Evolutionary conservation across 2,113 vertebrate species (phyloP).

Genomic region (Chroicocephalus ridibundus): DNA sequence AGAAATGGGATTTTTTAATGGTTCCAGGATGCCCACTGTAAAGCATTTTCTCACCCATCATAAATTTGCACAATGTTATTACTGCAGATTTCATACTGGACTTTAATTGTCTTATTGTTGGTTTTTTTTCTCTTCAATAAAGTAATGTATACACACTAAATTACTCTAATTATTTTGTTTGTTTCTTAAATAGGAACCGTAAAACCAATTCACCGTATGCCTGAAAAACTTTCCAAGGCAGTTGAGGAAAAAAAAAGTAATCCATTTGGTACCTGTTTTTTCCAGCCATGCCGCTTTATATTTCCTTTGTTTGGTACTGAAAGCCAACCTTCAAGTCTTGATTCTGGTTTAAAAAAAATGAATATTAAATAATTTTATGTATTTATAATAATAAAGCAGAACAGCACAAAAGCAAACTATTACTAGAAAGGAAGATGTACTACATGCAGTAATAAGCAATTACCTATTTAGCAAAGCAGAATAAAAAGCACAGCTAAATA

Average conservation of each 20-base stretch:
- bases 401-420: neutral
- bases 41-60: neutral
- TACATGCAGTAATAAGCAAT: constrained; percentile 74
- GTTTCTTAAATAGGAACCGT: neutral
- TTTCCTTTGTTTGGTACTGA: constrained; percentile 95
- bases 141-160: neutral
- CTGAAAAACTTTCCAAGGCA: neutral
- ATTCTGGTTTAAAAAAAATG: constrained; percentile 78
- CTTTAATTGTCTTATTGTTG: neutral
- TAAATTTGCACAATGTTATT: neutral
- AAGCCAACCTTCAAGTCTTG: constrained; percentile 97
- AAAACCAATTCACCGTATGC: neutral
- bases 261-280: constrained; percentile 86
- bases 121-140: neutral
- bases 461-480: constrained; percentile 34
- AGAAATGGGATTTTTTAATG: neutral
- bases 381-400: neutral
- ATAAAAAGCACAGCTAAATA: constrained; percentile 61
- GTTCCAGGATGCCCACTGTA: neutral
- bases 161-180: neutral
- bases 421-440: constrained; percentile 1
- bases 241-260: neutral
- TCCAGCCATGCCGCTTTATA: constrained; percentile 98
- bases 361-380: neutral
- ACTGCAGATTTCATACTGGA: neutral